Percentiles rank a stretch among this genome's conserved stretches.
These are phyloP conservation scores for Sarcophaga caerulescens DNA, from an alignment of 2,888 invertebrate genomes.

Conservation along the genomic window DNA sequence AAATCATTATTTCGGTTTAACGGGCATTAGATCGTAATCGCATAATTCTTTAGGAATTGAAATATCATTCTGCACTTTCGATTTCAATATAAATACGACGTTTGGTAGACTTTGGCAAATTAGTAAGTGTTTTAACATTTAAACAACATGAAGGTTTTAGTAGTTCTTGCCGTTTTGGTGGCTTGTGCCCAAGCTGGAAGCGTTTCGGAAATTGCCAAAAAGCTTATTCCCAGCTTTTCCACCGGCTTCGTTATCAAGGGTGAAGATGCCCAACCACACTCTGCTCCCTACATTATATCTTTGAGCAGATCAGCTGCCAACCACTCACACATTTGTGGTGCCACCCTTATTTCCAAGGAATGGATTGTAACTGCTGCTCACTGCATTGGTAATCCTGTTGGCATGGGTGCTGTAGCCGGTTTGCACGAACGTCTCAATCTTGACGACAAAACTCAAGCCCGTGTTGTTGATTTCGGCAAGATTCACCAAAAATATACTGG, in stretches of 20 bases:
- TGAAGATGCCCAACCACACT: conserved; percentile 77
- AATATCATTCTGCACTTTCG: background rate
- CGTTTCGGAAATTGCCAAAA: conserved; percentile 69
- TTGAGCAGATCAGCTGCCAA: conserved; percentile 71
- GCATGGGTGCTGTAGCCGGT: conserved; percentile 79
- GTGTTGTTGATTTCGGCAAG: conserved; percentile 74
- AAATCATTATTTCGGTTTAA: conserved; percentile 36
- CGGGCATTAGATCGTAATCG: conserved; percentile 4
- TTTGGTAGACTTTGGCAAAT: background rate
- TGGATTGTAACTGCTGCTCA: conserved; percentile 81
- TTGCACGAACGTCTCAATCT: conserved; percentile 76
- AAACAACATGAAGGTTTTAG: conserved; percentile 75
- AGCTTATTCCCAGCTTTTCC: conserved; percentile 74
- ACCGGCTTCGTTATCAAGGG: conserved; percentile 77
- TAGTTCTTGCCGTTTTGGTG: conserved; percentile 72
- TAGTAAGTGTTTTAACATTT: conserved; percentile 17
- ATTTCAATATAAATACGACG: conserved; percentile 51
- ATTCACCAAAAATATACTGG: conserved; percentile 78
- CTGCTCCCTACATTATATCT: conserved; percentile 82
- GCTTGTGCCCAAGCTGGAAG: conserved; percentile 72
- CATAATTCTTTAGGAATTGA: background rate
- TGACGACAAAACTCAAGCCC: conserved; percentile 74
- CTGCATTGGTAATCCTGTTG: conserved; percentile 74
- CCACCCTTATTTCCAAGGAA: conserved; percentile 79
- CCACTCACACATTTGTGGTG: conserved; percentile 81